Base-by-base conservation (phyloP, 2,888 invertebrate species). In the Barypeithes pellucidus region DNA sequence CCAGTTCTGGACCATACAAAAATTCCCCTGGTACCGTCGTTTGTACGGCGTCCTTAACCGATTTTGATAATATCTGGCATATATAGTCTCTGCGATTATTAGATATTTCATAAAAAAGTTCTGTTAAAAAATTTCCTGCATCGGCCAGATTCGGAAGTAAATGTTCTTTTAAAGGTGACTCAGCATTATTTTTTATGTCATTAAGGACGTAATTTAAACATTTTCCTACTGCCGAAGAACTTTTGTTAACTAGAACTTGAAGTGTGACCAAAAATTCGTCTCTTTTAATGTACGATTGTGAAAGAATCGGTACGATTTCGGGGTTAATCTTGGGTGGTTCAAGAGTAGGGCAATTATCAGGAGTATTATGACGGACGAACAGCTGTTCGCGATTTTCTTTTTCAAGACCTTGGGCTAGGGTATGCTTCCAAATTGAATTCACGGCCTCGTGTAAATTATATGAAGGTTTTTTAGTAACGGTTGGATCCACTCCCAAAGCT, bases 1-100 rank as follows among this genome's bases (percentile, higher is more conserved):
- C 41, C 4, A 61, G 43, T 2, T 61, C 61, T 9, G 61, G 36
- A 8, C 61, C 41, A 41, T 41, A 61, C 5, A 61, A 12, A 41
- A 61, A 29, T 12, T 39, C 61, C 4, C 43, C 22, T 3, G 41
- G 61, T 1, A 9, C 9, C 18, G 41, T 61, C 12, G 39, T 61
- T 39, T 61, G 41, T 3, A 61, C n/a, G 5, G 61, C 41, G 3
- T 11, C 12, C 8, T 61, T 61, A 1, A 61, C 20, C 5, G 61
- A 20, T 61, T 41, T 61, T 11, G 8, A 20, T 20, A 61, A 2
- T 12, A 12, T 36, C 36, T 60, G 60, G 3, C 12, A 24, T 3
- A 54, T 20, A 11, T 24, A 14, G 11, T 3, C 24, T 20, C 24
- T 20, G 2, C 54, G 2, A 11, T 22, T 54, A 2, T 5, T 2